Base-by-base conservation (phyloP, 2,888 invertebrate genomes). In the Drosophila quasianomalipes region DNA sequence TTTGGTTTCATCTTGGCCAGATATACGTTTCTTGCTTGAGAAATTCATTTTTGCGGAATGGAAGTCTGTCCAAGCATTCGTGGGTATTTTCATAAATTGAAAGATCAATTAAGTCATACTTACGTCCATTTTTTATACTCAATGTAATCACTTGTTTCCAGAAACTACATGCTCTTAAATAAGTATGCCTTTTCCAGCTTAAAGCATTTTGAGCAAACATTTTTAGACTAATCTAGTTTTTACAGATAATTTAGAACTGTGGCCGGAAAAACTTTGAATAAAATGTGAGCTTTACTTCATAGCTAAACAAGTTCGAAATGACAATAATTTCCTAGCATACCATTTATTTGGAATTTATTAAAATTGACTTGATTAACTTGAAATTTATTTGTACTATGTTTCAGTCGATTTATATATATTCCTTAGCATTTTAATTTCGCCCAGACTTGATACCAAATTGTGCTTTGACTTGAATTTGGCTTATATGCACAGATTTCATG, bases 171-270 rank as follows among this genome's bases (percentile, higher is more conserved):
- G 70, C 54, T 41, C 71, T 64, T 1, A 66, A 44, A 53, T 64
- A 69, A 7, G 62, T 47, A 31, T 63, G 67, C 6, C 63, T 68
- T 47, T 69, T 80, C 44, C 68, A 73, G 59, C 62, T 66, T 66
- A 80, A 67, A 52, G 83, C 70, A 39, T 69, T 55, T 28, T 75
- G 59, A 41, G 69, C 55, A 58, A 89, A 78, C 83, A 84, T 84
- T 33, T 65, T 75, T 16, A 10, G 47, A 16, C 70, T 55, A 52
- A 28, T 55, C 62, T 53, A 9, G 49, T 61, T 51, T 65, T 47
- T 52, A 53, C 51, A 47, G 9, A 4, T 26, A 9, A 9, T 47
- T 47, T 47, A 9, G 47, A 47, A 47, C 16, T 47, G 47, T 4
- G 16, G 16, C 0, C 22, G 16, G 37, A 30, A 26, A 62, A 80